Evolutionary conservation across 2,797 vertebrate species (phyloP).

Genomic region (Lepilemur septentrionalis): DNA sequence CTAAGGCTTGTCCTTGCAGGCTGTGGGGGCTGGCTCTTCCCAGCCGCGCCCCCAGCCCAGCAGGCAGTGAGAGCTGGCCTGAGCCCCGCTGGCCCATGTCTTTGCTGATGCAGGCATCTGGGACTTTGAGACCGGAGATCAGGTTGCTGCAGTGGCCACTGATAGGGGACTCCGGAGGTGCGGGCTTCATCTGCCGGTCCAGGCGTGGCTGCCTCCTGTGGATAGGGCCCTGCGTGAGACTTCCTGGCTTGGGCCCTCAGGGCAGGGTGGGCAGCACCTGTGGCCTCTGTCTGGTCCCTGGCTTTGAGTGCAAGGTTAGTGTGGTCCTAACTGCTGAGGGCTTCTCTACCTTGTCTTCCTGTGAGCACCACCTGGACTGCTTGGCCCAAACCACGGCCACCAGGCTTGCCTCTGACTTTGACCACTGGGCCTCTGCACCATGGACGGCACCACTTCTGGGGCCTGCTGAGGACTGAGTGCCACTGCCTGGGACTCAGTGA

Average conservation of each 20-base stretch:
- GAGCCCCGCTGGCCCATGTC: neutral
- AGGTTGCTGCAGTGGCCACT: neutral
- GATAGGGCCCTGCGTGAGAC: neutral
- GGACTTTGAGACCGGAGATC: slow-evolving; percentile 27
- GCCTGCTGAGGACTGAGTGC: neutral
- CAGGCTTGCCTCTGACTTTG: neutral
- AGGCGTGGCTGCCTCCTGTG: neutral
- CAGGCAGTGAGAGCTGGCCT: neutral
- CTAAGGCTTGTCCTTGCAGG: neutral
- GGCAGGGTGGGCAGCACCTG: neutral
- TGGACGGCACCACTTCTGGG: neutral
- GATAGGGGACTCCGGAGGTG: neutral
- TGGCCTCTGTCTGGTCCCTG: neutral
- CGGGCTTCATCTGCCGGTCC: neutral
- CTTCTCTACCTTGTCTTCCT: neutral
- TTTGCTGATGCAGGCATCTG: neutral
- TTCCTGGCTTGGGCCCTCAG: neutral
- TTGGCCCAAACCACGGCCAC: neutral
- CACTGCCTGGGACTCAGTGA: neutral
- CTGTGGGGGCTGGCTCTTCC: neutral
- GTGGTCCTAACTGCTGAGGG: neutral
- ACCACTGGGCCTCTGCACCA: neutral
- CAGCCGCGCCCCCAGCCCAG: neutral
- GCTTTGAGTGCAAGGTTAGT: neutral
- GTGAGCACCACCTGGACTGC: neutral